Percentiles rank a stretch among this genome's conserved stretches.
Conservation (phyloP, 2,113 vertebrate genomes). For the Aspiorhynchus laticeps region DNA sequence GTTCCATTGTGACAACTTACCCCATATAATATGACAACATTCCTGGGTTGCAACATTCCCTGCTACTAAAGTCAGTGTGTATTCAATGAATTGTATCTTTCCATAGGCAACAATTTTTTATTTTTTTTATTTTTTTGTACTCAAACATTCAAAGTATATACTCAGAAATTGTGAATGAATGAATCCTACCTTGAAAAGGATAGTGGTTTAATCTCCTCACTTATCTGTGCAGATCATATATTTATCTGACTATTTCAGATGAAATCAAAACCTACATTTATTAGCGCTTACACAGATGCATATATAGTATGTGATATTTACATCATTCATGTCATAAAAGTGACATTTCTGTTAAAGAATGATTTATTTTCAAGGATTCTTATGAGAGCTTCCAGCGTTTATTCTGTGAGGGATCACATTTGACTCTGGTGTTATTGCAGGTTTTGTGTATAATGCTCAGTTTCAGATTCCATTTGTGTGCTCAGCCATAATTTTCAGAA, state of each 20-base stretch:
- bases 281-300: background rate
- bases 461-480: conserved; percentile 12
- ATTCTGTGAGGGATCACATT: background rate
- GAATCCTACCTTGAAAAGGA: background rate
- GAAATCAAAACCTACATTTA: background rate
- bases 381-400: background rate
- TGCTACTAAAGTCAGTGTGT: too few species aligned
- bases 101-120: too few species aligned
- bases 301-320: background rate
- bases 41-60: too few species aligned
- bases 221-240: background rate
- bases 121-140: background rate
- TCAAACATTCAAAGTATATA: background rate
- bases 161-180: background rate
- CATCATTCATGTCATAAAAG: background rate
- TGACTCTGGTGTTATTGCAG: conserved; percentile 25
- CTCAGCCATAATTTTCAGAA: conserved; percentile 19
- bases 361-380: background rate
- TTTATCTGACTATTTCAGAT: background rate
- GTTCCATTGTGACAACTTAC: background rate
- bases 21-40: background rate
- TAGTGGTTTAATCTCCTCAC: background rate
- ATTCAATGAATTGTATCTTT: too few species aligned
- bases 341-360: background rate
- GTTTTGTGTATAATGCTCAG: conserved; percentile 22